Evolutionary conservation across 2,113 vertebrate species (phyloP).

Genomic region (Onychostruthus taczanowskii): DNA sequence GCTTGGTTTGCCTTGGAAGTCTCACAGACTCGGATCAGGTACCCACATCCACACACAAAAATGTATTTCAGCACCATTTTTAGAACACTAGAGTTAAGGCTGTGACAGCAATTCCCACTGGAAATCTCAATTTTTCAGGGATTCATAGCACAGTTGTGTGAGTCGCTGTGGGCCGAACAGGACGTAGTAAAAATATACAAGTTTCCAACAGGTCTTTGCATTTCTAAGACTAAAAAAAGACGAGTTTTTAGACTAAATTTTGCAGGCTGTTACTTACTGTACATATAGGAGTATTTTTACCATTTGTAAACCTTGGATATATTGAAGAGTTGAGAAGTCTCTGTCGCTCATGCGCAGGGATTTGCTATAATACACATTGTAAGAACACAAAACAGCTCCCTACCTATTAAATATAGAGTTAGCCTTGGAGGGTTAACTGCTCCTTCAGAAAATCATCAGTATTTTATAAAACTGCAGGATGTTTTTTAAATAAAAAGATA

Average conservation of each 20-base stretch:
- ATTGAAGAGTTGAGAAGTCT: conserved; percentile 34
- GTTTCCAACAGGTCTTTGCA: conserved; percentile 1
- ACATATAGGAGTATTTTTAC: conserved; percentile 27
- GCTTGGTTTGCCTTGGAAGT: neutral
- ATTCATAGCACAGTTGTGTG: conserved; percentile 17
- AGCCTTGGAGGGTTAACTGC: conserved; percentile 19
- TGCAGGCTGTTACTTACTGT: conserved; percentile 62
- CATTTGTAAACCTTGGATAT: conserved; percentile 51
- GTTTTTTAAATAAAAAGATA: neutral
- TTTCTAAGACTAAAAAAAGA: conserved; percentile 41
- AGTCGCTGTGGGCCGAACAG: neutral
- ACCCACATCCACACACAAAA: conserved; percentile 16
- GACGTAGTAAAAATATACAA: neutral
- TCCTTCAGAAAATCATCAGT: conserved; percentile 31
- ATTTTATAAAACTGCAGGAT: conserved; percentile 1
- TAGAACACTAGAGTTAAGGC: conserved; percentile 55
- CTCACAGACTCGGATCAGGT: neutral
- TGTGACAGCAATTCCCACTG: conserved; percentile 55
- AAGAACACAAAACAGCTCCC: conserved; percentile 28
- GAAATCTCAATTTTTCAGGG: conserved; percentile 14
- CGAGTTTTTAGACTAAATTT: conserved; percentile 33
- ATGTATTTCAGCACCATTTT: conserved; percentile 63
- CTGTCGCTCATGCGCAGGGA: conserved; percentile 25
- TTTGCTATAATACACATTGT: conserved; percentile 35
- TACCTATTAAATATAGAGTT: neutral